Conservation (phyloP, 2,888 invertebrate genomes). For the Gisinianus flammeolus region DNA sequence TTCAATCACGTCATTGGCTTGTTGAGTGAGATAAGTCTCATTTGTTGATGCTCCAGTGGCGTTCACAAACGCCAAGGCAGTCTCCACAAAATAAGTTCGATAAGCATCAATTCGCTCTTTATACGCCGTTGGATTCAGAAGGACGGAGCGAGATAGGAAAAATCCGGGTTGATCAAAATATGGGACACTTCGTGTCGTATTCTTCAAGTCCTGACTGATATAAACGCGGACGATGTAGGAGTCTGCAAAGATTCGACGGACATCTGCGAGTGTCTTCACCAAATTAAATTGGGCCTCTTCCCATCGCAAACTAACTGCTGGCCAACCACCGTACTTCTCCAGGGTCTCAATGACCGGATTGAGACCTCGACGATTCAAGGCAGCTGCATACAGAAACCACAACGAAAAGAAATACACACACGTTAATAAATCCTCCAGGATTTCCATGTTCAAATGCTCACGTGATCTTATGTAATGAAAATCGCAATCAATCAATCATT, state of each 20-base stretch:
- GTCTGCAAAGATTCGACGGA: constrained; percentile 39
- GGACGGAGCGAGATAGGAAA: constrained; percentile 24
- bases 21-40: constrained; percentile 27
- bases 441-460: no score
- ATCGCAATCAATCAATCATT: no score
- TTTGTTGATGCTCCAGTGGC: constrained; percentile 14
- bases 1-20: constrained; percentile 45
- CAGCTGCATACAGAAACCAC: constrained; percentile 32
- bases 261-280: constrained; percentile 37
- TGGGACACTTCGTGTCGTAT: constrained; percentile 42
- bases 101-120: constrained; percentile 44
- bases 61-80: constrained; percentile 42
- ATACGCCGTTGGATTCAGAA: constrained; percentile 29
- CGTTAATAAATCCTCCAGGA: no score
- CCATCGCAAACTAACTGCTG: constrained; percentile 20
- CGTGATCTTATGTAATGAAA: no score
- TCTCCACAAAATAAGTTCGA: constrained; percentile 43
- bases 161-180: constrained; percentile 43
- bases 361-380: constrained; percentile 40
- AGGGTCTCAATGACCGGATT: not conserved
- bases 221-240: constrained; percentile 39
- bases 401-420: no score
- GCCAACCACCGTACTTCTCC: constrained; percentile 36
- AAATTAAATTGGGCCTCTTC: constrained; percentile 33
- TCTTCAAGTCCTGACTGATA: constrained; percentile 49